These are phyloP conservation scores for Decapterus maruadsi DNA, from an alignment of 2,797 vertebrate genomes.

Conservation along the genomic window DNA sequence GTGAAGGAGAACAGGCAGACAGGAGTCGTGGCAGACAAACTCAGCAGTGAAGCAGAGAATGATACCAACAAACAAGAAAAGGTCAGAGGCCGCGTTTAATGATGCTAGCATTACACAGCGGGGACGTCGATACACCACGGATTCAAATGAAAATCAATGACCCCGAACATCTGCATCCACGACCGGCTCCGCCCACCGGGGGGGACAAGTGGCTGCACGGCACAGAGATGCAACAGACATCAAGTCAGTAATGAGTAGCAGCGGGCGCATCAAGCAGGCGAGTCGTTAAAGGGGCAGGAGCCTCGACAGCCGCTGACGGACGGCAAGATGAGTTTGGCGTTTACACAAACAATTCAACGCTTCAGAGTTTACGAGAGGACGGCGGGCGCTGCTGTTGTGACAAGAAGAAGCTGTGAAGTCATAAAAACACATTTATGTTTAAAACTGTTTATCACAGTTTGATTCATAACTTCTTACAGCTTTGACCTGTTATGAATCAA, in stretches of 20 bases:
- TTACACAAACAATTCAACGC: constrained; percentile 28
- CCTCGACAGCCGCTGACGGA: constrained; percentile 10
- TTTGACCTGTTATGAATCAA: too few relatives aligned
- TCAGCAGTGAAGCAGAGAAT: neutral
- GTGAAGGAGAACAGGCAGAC: neutral
- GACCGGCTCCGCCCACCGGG: neutral
- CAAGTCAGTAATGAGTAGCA: constrained; percentile 41
- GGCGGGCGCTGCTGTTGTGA: neutral
- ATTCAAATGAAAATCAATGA: constrained; percentile 25
- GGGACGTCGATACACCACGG: neutral
- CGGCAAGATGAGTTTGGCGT: constrained; percentile 28
- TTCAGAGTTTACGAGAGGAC: neutral
- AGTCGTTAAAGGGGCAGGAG: constrained; percentile 16
- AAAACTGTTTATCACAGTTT: neutral
- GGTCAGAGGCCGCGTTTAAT: constrained; percentile 37
- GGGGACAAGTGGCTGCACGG: neutral
- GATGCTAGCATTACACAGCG: neutral
- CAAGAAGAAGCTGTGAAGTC: neutral
- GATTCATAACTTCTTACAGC: too few relatives aligned
- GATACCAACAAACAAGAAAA: neutral
- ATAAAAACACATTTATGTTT: neutral
- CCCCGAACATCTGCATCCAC: constrained; percentile 19
- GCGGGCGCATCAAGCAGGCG: constrained; percentile 19
- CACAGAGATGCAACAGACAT: constrained; percentile 41
- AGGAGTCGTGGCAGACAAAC: neutral